These are phyloP conservation scores for Syrrhaptes paradoxus DNA, from an alignment of 2,113 vertebrate species.

Conservation along the genomic window DNA sequence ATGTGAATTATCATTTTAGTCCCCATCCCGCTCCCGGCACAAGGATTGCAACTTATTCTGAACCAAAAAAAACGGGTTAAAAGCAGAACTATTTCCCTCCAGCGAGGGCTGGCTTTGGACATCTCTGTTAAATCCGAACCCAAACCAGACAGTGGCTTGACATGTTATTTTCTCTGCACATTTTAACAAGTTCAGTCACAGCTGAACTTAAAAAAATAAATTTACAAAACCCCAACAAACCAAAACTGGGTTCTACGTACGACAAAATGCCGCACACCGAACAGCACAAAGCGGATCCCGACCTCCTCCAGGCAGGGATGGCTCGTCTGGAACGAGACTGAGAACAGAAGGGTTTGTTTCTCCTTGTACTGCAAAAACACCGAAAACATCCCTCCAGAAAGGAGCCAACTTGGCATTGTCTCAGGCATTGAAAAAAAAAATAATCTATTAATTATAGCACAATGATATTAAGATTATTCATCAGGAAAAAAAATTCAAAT, in stretches of 20 bases:
- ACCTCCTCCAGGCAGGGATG: not conserved
- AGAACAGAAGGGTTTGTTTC: not conserved
- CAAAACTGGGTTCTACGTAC: not conserved
- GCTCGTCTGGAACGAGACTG: not conserved
- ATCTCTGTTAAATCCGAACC: not conserved
- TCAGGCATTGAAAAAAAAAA: not conserved
- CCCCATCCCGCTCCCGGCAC: not conserved
- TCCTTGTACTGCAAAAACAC: not conserved
- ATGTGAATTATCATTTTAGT: not conserved
- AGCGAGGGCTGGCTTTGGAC: not conserved
- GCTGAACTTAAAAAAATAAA: not conserved
- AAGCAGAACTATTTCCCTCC: not conserved
- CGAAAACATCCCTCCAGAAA: not conserved
- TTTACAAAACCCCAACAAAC: not conserved
- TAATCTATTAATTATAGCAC: not conserved
- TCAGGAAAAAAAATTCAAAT: not conserved
- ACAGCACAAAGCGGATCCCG: rapidly evolving
- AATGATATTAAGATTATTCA: not conserved
- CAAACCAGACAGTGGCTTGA: not conserved
- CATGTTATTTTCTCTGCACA: not conserved
- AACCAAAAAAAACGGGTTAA: not conserved
- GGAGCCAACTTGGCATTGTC: not conserved
- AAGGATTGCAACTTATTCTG: not conserved
- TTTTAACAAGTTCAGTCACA: not conserved
- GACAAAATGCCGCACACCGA: rapidly evolving